A percentile compares a stretch with the other conserved stretches of the same genome.
These are phyloP conservation scores for Zeugodacus cucurbitae DNA, from an alignment of 1,140 invertebrate genomes.

Conservation along the genomic window DNA sequence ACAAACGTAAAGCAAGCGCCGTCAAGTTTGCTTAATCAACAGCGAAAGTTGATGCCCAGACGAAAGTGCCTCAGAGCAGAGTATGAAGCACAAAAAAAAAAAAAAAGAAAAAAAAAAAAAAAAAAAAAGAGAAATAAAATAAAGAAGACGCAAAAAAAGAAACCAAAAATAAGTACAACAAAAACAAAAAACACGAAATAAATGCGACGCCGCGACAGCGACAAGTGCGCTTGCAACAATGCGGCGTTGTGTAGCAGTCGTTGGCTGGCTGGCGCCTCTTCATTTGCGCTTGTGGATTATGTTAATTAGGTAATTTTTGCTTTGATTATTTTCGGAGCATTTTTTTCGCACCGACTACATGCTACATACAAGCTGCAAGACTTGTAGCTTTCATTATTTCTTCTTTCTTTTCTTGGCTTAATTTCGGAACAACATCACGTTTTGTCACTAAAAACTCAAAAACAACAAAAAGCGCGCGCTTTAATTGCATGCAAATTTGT, in stretches of 20 bases:
- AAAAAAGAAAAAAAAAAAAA: neutral
- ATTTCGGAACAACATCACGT: neutral
- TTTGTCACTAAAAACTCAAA: neutral
- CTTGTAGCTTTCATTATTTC: neutral
- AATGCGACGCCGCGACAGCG: neutral
- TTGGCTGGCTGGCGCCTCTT: neutral
- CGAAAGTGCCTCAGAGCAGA: neutral
- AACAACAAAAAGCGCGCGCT: neutral
- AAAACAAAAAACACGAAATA: neutral
- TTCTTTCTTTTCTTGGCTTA: neutral
- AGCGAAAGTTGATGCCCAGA: neutral
- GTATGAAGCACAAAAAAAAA: neutral
- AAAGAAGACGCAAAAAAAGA: neutral
- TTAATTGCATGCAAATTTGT: neutral
- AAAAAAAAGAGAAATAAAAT: neutral
- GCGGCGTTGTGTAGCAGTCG: neutral
- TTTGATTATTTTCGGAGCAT: slow-evolving; percentile 59
- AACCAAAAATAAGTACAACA: neutral
- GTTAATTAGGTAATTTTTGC: slow-evolving; percentile 65
- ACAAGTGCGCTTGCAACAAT: neutral
- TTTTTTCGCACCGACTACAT: neutral
- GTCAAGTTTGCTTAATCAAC: neutral
- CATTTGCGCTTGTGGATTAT: slow-evolving; percentile 56
- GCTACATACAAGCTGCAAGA: neutral
- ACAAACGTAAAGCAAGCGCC: neutral